Base-by-base conservation (phyloP, 2,797 vertebrate genomes). In the Diceros bicornis region DNA sequence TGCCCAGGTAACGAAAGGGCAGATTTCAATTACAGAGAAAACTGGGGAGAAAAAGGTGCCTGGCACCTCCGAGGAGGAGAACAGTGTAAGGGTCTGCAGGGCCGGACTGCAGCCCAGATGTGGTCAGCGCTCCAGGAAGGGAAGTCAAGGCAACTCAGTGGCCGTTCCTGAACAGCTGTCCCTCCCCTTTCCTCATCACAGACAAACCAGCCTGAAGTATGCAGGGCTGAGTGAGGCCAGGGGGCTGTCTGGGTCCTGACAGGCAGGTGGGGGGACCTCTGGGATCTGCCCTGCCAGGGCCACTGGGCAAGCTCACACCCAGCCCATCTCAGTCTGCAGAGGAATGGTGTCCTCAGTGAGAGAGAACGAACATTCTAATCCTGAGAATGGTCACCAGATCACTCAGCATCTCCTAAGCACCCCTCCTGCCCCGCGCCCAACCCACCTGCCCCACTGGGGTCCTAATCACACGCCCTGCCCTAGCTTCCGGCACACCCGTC, bases 11-110 rank as follows among this genome's bases (percentile, higher is more conserved):
- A 98, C 93, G 89, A 98, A 98, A 98, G 98, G 98, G 96, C 98
- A 98, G 95, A 98, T 98, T 98, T 98, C 98, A 98, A 98, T 98
- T 98, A 98, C 97, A 97, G 96, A 96, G 97, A 98, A 98, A 98
- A 75, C 84, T 0, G 47, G 34, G 16, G 41, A 82, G 44, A 91
- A 97, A 98, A 98, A 96, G 94, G 98, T 97, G 94, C 81, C 89
- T 96, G 97, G 97, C 90, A 77, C 78, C 96, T 96, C 81, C 87
- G 50, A 95, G 10, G 71, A 97, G 88, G 37, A 32, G 32, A 47
- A 37, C 7, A 89, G 32, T 8, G 52, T 92, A 62, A 95, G 95
- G 75, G 47, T 78, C 74, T 96, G n/a, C 89, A 86, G 96, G 82
- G 37, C 32, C 96, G 89, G 47, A 91, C 93, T 50, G 34, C 44